Evolutionary conservation across 2,113 vertebrate genomes (phyloP).

Genomic region (Alligator sinensis): DNA sequence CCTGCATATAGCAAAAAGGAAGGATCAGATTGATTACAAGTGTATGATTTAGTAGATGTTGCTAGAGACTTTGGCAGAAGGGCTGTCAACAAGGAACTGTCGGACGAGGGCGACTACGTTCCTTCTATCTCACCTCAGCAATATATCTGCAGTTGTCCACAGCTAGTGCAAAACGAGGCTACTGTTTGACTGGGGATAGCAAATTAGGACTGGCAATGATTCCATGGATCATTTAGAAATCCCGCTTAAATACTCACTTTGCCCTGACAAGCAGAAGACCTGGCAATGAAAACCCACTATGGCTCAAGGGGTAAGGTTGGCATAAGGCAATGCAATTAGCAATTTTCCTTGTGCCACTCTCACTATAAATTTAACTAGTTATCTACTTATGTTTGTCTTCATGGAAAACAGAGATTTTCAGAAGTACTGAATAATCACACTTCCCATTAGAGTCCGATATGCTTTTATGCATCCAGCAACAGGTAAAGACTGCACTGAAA

Average conservation of each 20-base stretch:
- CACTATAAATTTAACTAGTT: neutral
- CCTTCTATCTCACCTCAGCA: neutral
- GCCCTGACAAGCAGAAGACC: neutral
- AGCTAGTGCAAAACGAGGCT: accelerated
- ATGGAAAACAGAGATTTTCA: neutral
- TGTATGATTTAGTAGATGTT: neutral
- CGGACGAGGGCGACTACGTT: neutral
- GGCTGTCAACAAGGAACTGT: neutral
- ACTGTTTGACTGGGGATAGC: neutral
- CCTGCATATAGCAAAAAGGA: neutral
- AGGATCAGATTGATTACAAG: neutral
- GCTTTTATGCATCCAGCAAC: no score
- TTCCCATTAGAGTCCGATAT: neutral
- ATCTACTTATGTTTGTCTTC: neutral
- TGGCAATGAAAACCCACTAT: neutral
- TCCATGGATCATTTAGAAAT: neutral
- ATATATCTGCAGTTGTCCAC: neutral
- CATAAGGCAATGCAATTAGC: neutral
- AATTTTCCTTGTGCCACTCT: neutral
- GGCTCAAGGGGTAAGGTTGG: neutral
- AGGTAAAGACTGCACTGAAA: no score
- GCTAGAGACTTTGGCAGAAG: neutral
- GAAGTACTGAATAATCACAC: neutral
- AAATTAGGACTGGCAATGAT: neutral
- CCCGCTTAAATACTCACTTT: accelerated